Percentiles rank a stretch among this genome's conserved stretches.
phyloP scores from a whole-genome alignment of 2,888 invertebrate genomes.

The Sesia apiformis region DNA sequence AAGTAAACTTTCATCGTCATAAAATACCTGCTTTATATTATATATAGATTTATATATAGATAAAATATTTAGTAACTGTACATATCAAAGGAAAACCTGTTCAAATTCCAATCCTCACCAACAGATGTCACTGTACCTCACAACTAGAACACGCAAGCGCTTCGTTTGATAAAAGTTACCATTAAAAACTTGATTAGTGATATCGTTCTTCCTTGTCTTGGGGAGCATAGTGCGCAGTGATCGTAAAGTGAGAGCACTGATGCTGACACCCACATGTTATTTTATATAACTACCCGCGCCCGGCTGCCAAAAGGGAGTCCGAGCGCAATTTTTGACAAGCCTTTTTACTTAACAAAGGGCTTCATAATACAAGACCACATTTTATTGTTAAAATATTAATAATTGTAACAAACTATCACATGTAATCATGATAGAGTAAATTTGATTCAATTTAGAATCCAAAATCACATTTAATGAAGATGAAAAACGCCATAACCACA shows the following conservation, averaged over 20 bases:
- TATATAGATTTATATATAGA: too few species aligned
- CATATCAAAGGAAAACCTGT: too few species aligned
- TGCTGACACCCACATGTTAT: constrained; percentile 82
- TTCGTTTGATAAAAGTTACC: neutral
- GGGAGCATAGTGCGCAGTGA: constrained; percentile 92
- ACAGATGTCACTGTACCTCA: constrained; percentile 45
- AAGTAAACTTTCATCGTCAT: too few species aligned
- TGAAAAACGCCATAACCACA: too few species aligned
- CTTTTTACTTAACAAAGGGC: constrained; percentile 80
- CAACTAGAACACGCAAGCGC: constrained; percentile 33
- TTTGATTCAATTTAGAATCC: too few species aligned
- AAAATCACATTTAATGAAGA: too few species aligned
- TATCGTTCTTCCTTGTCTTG: constrained; percentile 82
- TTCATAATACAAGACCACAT: neutral
- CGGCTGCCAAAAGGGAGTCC: constrained; percentile 57
- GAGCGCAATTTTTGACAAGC: constrained; percentile 87
- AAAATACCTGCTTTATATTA: too few species aligned
- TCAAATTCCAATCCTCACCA: constrained; percentile 1
- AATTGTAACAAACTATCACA: too few species aligned
- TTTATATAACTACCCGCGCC: constrained; percentile 69
- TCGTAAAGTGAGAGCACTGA: constrained; percentile 89
- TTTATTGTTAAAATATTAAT: too few species aligned
- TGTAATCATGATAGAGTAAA: too few species aligned
- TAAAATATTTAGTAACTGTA: too few species aligned
- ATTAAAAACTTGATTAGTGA: neutral